phyloP scores from a whole-genome alignment of 1,140 invertebrate species.

The Leptestheria dahalacensis region DNA sequence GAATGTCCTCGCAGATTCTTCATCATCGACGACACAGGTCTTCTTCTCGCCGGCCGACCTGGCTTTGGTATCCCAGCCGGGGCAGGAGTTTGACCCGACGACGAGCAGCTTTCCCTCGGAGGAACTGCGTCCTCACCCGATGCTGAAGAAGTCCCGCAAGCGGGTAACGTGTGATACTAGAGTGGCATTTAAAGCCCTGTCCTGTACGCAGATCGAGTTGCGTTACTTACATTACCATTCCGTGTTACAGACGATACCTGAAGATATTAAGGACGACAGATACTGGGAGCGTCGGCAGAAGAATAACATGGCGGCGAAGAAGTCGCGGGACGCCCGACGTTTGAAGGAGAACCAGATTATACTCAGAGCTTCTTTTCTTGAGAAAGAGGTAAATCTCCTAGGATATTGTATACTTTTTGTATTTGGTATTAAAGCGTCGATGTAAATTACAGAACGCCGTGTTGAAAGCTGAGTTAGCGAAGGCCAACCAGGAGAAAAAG shows the following conservation, averaged over 20 bases:
- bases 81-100: slow-evolving; percentile 34
- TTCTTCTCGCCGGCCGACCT: not conserved
- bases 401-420: not conserved
- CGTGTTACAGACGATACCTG: slow-evolving; percentile 72
- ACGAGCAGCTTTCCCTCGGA: slow-evolving; percentile 83
- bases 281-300: slow-evolving; percentile 92
- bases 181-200: not conserved
- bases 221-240: not conserved
- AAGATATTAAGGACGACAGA: slow-evolving; percentile 91
- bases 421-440: not conserved
- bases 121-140: slow-evolving; percentile 90
- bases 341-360: slow-evolving; percentile 97
- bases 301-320: slow-evolving; percentile 95
- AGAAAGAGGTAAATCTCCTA: slow-evolving; percentile 58
- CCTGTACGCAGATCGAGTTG: no score
- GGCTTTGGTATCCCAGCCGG: not conserved
- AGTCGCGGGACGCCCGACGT: slow-evolving; percentile 83
- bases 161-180: slow-evolving; percentile 39
- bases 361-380: slow-evolving; percentile 80
- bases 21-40: no score
- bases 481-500: slow-evolving; percentile 79
- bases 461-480: slow-evolving; percentile 66
- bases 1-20: not conserved
- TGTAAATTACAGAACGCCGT: slow-evolving; percentile 53
- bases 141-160: slow-evolving; percentile 95